Percentiles rank a stretch among this genome's conserved stretches.
Conservation (phyloP, 2,113 vertebrate species). For the Ailurus styani region DNA sequence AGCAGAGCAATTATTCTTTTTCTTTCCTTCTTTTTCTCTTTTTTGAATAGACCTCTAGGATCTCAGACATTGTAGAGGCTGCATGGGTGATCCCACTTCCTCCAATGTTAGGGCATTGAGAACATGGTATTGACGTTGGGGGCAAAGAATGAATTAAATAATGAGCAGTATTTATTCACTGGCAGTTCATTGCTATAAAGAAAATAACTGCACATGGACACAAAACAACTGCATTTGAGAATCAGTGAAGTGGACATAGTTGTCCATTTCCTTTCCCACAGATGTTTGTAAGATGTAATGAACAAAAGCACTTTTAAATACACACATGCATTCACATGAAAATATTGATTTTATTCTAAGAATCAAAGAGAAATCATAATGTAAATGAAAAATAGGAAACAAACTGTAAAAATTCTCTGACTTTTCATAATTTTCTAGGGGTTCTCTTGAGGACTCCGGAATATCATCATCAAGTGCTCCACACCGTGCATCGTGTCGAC, state of each 20-base stretch:
- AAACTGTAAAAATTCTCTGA: not conserved
- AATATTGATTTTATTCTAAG: not conserved
- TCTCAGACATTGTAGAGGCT: not conserved
- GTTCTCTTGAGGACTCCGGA: not conserved
- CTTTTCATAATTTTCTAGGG: not conserved
- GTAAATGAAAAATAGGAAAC: not conserved
- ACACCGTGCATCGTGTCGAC: not conserved
- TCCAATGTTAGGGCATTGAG: not conserved
- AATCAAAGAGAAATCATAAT: not conserved
- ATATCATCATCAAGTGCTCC: not conserved
- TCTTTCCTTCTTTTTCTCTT: not conserved
- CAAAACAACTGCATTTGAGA: not conserved
- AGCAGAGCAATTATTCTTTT: not conserved
- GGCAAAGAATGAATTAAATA: not conserved
- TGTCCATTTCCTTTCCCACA: not conserved
- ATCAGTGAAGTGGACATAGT: not conserved
- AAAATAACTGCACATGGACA: not conserved
- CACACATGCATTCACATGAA: not conserved
- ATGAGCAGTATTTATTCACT: not conserved
- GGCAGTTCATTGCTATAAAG: not conserved
- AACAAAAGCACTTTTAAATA: not conserved
- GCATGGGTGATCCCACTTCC: not conserved
- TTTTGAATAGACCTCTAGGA: not conserved
- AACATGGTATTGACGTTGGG: not conserved
- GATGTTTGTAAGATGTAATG: not conserved